Evolutionary conservation across 2,113 vertebrate genomes (phyloP), one percentile per base, ranked within the genome.

Genomic region (Percopsis transmontana): DNA sequence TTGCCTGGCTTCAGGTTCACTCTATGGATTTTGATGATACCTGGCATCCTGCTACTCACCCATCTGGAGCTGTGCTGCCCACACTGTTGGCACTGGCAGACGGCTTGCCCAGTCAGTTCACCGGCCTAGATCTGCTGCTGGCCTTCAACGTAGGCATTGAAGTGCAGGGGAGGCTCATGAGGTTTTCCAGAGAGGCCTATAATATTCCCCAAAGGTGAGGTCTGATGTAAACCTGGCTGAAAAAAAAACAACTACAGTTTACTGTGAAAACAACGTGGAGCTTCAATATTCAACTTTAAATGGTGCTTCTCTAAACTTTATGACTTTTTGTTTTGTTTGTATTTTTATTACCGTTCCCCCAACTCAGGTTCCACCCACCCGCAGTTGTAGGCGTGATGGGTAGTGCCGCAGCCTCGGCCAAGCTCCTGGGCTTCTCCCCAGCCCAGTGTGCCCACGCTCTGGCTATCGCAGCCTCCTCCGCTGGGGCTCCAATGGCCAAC

Each of bases 1-100:
- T 27, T 41, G 16, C 9, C 15, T 48, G 14, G 2, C 2, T 0
- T 13, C 52, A 98, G 96, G 92, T 96, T 58, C 97, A 98, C 83
- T 95, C 96, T 9, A 97, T 99, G 96, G 97, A 98, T 74, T 99
- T 97, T 87, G 96, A 98, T 0, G 96, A 99, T 80, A 99, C 95
- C 0, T 98, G 97, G 96, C 91, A 98, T 45, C 97, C 96, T 19
- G 95, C 96, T n/a, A 99, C 97, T 23, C 96, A 99, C 59, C 97
- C 97, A n/a, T 98, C 97, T 0, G 96, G 96, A 0, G 90, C 94
- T 0, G 90, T 98, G 62, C 88, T 98, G 11, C 94, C 96, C 0
- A 91, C 93, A 0, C 79, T 98, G 66, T 86, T 94, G 61, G 95
- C 95, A 18, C 81, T 96, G 47, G 86, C 90, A 0, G 95, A 98